Evolutionary conservation across 2,888 invertebrate species (phyloP).

Genomic region (Leuctra nigra): DNA sequence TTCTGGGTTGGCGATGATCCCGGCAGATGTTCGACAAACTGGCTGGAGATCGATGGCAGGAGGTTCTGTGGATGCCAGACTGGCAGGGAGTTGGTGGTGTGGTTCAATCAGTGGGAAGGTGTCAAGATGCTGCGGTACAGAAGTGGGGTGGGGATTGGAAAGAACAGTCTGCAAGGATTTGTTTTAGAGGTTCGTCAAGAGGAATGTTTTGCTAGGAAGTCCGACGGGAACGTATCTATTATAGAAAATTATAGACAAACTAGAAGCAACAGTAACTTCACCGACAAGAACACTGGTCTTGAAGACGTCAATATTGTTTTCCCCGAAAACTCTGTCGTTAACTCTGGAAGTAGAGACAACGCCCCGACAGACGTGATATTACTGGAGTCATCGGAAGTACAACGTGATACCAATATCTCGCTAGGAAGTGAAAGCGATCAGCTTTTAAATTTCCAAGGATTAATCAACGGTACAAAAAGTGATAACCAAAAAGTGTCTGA

Average conservation of each 20-base stretch:
- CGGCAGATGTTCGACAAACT: conserved; percentile 44
- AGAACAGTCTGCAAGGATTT: conserved; percentile 44
- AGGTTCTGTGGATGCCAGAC: conserved; percentile 52
- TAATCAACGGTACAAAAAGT: too few species aligned
- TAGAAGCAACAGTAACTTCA: neutral
- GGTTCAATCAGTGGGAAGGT: conserved; percentile 34
- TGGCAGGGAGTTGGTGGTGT: conserved; percentile 38
- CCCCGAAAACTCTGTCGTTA: too few species aligned
- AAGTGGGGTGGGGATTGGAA: conserved; percentile 39
- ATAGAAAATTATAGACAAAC: conserved; percentile 1
- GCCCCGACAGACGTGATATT: too few species aligned
- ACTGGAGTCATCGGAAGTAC: too few species aligned
- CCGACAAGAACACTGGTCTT: too few species aligned
- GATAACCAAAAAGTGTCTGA: neutral
- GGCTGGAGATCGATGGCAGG: conserved; percentile 50
- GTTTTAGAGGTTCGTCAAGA: conserved; percentile 50
- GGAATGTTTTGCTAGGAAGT: conserved; percentile 37
- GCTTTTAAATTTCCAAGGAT: too few species aligned
- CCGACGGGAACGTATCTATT: neutral
- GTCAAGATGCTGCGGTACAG: conserved; percentile 43
- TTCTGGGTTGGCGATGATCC: conserved; percentile 45
- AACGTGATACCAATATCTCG: too few species aligned
- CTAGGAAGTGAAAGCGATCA: too few species aligned
- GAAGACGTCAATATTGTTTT: too few species aligned
- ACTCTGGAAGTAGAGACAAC: too few species aligned